Base-by-base conservation (phyloP, 1,140 invertebrate genomes). In the Teleogryllus occipitalis region DNA sequence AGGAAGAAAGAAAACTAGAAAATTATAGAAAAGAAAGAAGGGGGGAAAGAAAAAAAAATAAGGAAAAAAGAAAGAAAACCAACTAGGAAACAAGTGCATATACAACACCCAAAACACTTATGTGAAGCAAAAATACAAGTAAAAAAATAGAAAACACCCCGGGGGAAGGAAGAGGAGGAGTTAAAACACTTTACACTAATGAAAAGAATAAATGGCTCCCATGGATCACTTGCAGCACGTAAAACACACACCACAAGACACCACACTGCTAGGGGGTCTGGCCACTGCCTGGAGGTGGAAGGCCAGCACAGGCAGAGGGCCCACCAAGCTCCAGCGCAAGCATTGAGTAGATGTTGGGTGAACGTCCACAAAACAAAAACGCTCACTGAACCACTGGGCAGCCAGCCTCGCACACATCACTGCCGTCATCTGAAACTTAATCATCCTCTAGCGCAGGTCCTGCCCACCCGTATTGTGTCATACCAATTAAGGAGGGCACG, bases 351-450 rank as follows among this genome's bases (percentile, higher is more conserved):
- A 65, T 65, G 54, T 65, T 65, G 54, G 54, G 54, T 65, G 54
- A 65, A 65, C 54, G 18, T 65, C 54, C 54, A 65, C 54, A 2
- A 65, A 18, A 65, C 2, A 39, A 39, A 39, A 39, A 39, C 10
- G 54, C 54, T 65, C 54, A 65, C 54, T 65, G 54, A 65, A 65
- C 54, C 54, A 65, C 54, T 65, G 54, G 54, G 54, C 54, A 65
- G 54, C 54, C 10, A 65, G 54, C 54, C 54, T 14, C 54, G 18
- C 18, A 18, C 54, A 65, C 54, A 65, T 65, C 54, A 65, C 54
- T 65, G 54, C 54, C 54, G 18, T 14, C 54, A 3, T 65, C 54
- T 65, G 54, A 65, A 65, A 65, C 54, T 65, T 65, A 65, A 65
- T 18, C 54, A 65, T 14, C 54, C 54, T 14, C 54, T 14, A 18